Evolutionary conservation across 2,113 vertebrate genomes (phyloP).

Genomic region (Dendropsophus ebraccatus): DNA sequence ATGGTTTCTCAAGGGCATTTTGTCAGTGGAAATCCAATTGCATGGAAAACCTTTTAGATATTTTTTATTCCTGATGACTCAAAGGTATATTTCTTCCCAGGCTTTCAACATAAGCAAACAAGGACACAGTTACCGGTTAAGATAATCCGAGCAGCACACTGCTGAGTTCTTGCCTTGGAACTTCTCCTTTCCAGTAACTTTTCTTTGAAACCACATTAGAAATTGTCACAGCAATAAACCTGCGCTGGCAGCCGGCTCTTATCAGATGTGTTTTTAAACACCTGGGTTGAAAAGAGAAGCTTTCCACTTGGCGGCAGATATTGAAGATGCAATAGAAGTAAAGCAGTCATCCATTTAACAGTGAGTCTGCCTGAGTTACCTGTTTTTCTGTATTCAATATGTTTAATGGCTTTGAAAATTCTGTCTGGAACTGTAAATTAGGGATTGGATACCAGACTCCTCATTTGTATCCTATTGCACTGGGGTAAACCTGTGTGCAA

Average conservation of each 20-base stretch:
- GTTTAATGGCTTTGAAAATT: slow-evolving; percentile 31
- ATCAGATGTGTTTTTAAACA: slow-evolving; percentile 43
- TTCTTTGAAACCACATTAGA: slow-evolving; percentile 22
- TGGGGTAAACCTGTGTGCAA: not conserved
- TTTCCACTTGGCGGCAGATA: slow-evolving; percentile 35
- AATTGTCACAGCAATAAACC: slow-evolving; percentile 2
- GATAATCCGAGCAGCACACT: not conserved
- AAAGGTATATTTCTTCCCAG: not conserved
- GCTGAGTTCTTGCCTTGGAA: not conserved
- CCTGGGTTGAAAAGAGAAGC: slow-evolving; percentile 12
- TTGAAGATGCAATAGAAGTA: slow-evolving; percentile 26
- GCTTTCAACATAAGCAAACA: slow-evolving; percentile 14
- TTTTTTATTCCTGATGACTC: slow-evolving; percentile 16
- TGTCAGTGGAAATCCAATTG: slow-evolving; percentile 40
- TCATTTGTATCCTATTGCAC: not conserved
- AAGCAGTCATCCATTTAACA: slow-evolving; percentile 34
- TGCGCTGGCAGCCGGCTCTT: not conserved
- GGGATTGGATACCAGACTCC: slow-evolving; percentile 5
- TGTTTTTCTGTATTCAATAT: slow-evolving; percentile 26
- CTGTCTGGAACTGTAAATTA: slow-evolving; percentile 37
- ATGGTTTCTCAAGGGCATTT: slow-evolving; percentile 25
- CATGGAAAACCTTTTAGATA: not conserved
- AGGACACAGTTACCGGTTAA: not conserved
- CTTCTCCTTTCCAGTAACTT: slow-evolving; percentile 7
- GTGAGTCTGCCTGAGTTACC: slow-evolving; percentile 6